Percentiles rank a stretch among this genome's conserved stretches.
Conservation (phyloP, 2,888 invertebrate genomes). For the Ormia ochracea region DNA sequence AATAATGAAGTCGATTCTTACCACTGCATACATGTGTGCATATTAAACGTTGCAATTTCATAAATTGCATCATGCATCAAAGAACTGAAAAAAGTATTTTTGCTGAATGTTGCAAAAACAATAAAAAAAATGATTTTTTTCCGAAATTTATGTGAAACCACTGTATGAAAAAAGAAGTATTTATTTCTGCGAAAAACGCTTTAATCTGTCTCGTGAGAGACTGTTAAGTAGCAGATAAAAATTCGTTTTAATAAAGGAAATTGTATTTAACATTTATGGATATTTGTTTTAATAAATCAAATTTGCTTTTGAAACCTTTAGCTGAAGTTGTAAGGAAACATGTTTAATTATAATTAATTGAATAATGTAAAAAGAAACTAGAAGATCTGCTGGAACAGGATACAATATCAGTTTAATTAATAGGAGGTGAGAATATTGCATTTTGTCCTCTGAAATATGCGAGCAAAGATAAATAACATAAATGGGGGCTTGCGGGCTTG, state of each 20-base stretch:
- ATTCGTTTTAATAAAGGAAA: slow-evolving; percentile 33
- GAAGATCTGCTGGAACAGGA: too few relatives aligned
- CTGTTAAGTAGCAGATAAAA: slow-evolving; percentile 39
- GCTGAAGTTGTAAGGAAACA: too few relatives aligned
- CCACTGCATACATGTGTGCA: slow-evolving; percentile 36
- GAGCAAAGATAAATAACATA: too few relatives aligned
- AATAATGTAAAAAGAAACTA: too few relatives aligned
- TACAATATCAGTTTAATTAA: too few relatives aligned
- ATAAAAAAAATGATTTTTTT: neutral
- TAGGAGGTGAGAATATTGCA: too few relatives aligned
- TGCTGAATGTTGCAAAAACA: neutral
- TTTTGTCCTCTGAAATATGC: too few relatives aligned
- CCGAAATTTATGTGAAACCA: slow-evolving; percentile 18
- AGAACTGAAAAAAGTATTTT: neutral
- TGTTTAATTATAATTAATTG: too few relatives aligned
- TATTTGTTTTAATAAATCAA: slow-evolving; percentile 1
- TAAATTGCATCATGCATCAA: slow-evolving; percentile 46
- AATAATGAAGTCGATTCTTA: slow-evolving; percentile 60
- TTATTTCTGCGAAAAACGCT: neutral
- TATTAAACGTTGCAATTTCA: slow-evolving; percentile 60
- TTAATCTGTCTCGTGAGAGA: slow-evolving; percentile 38
- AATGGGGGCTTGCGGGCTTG: too few relatives aligned
- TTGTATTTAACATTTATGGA: slow-evolving; percentile 33
- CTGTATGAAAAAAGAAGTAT: neutral
- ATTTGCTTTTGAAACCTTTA: too few relatives aligned